Conservation (phyloP, 2,113 vertebrate species). For the Macquaria australasica region DNA sequence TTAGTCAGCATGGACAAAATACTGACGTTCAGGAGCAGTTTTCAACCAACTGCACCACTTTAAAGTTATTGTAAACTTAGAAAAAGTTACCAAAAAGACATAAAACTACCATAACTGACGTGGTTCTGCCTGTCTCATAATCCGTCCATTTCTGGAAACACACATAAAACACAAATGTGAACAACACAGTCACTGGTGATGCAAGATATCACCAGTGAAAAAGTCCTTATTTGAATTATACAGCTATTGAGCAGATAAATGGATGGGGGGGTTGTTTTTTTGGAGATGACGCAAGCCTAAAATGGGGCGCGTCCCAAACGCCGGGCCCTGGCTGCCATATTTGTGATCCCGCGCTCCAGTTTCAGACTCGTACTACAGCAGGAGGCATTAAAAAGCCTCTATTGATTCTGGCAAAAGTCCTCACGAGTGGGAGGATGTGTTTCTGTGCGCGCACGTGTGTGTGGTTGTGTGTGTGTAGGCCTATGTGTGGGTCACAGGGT, state of each 20-base stretch:
- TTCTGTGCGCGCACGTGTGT: conserved; percentile 44
- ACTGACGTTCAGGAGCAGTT: background rate
- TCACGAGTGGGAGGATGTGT: conserved; percentile 65
- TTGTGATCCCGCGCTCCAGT: conserved; percentile 71
- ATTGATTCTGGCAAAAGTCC: conserved; percentile 83
- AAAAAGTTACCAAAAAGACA: background rate
- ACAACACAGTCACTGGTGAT: background rate
- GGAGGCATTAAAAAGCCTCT: conserved; percentile 78
- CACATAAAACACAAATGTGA: background rate
- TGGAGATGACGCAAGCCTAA: conserved; percentile 31
- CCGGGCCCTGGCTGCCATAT: conserved; percentile 51
- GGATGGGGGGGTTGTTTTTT: background rate
- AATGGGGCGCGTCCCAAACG: conserved; percentile 55
- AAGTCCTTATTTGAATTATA: background rate
- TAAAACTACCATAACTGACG: background rate
- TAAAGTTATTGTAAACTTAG: background rate
- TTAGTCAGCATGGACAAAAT: background rate
- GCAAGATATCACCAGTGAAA: background rate
- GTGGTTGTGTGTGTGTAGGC: conserved; percentile 30
- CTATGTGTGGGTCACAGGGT: conserved; percentile 59
- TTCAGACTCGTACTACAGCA: conserved; percentile 72
- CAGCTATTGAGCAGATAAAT: conserved; percentile 26
- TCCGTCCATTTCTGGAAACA: background rate
- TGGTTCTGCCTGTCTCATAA: background rate
- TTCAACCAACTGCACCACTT: background rate